These are phyloP conservation scores for Aphis gossypii DNA, from an alignment of 1,140 invertebrate genomes.

Conservation along the genomic window DNA sequence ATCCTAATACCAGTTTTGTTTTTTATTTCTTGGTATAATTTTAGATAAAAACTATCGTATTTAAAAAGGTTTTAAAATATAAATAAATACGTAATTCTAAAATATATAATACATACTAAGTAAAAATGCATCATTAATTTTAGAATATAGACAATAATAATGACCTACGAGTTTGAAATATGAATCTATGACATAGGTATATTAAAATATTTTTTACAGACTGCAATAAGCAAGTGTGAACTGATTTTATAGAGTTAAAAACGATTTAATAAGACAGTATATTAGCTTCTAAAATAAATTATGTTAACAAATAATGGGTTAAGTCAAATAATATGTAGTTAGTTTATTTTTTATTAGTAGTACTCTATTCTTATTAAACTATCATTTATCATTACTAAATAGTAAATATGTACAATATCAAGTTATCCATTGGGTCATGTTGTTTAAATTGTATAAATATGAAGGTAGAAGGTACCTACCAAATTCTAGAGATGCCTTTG, in stretches of 20 bases:
- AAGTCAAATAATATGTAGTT: background rate
- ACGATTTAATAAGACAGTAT: background rate
- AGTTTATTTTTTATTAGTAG: background rate
- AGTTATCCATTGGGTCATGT: background rate
- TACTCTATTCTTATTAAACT: constrained; percentile 7
- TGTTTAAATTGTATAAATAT: constrained; percentile 30
- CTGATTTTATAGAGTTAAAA: background rate
- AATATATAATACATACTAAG: background rate
- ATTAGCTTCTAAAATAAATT: background rate
- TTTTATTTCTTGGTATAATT: background rate
- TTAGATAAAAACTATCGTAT: background rate
- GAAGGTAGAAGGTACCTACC: background rate
- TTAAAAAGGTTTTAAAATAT: background rate
- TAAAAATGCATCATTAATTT: background rate
- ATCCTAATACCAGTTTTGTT: too few relatives aligned
- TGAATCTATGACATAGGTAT: background rate
- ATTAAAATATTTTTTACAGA: background rate
- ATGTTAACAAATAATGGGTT: background rate
- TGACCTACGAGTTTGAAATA: too few relatives aligned
- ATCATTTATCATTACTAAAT: constrained; percentile 49
- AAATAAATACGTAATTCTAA: background rate
- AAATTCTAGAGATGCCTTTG: background rate
- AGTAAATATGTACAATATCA: constrained; percentile 26
- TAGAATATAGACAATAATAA: too few relatives aligned
- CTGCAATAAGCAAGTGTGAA: background rate